phyloP scores from a whole-genome alignment of 2,797 vertebrate species.

The Lycodopsis pacificus region DNA sequence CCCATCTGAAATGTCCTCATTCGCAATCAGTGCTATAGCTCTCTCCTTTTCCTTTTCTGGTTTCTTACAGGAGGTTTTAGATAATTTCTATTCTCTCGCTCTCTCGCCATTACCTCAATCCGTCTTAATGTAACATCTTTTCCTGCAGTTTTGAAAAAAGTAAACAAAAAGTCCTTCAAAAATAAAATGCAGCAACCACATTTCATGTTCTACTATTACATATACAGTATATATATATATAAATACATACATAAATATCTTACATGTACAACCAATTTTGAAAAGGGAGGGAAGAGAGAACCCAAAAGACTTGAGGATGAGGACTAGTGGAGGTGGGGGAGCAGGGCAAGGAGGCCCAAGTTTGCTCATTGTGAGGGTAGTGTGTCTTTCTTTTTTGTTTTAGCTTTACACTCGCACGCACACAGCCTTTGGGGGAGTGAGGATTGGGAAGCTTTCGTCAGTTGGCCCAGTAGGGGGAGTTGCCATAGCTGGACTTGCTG shows the following conservation, averaged over 20 bases:
- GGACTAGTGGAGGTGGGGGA: constrained; percentile 84
- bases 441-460: constrained; percentile 76
- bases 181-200: constrained; percentile 90
- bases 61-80: constrained; percentile 68
- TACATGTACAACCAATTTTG: constrained; percentile 92
- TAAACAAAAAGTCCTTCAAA: constrained; percentile 88
- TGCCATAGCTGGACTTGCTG: constrained; percentile 93
- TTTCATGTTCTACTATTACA: constrained; percentile 92
- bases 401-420: constrained; percentile 58
- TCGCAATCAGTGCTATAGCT: constrained; percentile 78
- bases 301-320: constrained; percentile 83
- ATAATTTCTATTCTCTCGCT: constrained; percentile 50
- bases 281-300: constrained; percentile 84
- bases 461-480: constrained; percentile 97
- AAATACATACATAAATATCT: constrained; percentile 99
- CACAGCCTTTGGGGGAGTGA: constrained; percentile 66
- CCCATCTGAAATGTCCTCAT: constrained; percentile 82
- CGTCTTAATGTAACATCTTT: constrained; percentile 82
- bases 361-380: constrained; percentile 75
- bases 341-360: constrained; percentile 45
- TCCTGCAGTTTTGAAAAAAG: constrained; percentile 86
- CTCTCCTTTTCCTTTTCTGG: constrained; percentile 66
- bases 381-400: constrained; percentile 68
- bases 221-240: constrained; percentile 97
- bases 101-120: constrained; percentile 58